A percentile compares a stretch with the other conserved stretches of the same genome.
These are phyloP conservation scores for Steromphala cineraria DNA, from an alignment of 2,888 invertebrate species.

Conservation along the genomic window DNA sequence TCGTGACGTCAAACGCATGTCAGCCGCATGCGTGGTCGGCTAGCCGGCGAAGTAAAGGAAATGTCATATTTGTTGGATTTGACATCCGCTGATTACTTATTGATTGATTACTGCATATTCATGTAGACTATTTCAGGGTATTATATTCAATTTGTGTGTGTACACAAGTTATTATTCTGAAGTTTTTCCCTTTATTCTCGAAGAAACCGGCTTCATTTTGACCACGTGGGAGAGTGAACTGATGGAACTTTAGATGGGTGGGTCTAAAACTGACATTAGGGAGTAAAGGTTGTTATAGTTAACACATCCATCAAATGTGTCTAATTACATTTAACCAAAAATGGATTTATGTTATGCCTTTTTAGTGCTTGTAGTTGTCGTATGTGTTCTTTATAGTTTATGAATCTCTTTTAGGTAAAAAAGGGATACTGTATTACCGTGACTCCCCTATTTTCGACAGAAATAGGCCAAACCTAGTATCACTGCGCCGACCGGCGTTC, in stretches of 20 bases:
- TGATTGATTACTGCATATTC: too few species aligned
- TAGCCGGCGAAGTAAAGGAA: not conserved
- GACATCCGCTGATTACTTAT: not conserved
- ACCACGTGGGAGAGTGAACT: constrained; percentile 24
- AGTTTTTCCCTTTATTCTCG: not conserved
- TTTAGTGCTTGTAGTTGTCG: not conserved
- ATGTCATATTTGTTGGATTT: not conserved
- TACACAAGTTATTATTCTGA: not conserved
- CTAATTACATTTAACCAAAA: not conserved
- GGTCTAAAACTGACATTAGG: not conserved
- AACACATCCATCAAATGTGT: not conserved
- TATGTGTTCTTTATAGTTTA: not conserved
- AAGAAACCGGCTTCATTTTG: not conserved
- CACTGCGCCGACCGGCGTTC: constrained; percentile 36
- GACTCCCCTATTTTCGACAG: not conserved
- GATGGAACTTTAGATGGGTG: constrained; percentile 4
- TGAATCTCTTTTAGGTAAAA: not conserved
- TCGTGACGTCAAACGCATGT: constrained; percentile 15
- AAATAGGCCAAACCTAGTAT: constrained; percentile 21
- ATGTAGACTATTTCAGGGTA: too few species aligned
- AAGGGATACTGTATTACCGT: not conserved
- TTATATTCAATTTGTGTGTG: too few species aligned
- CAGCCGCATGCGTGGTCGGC: not conserved
- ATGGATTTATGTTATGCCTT: not conserved
- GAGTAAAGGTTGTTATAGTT: not conserved